Evolutionary conservation across 2,797 vertebrate genomes (phyloP).

Genomic region (Lagorchestes hirsutus): DNA sequence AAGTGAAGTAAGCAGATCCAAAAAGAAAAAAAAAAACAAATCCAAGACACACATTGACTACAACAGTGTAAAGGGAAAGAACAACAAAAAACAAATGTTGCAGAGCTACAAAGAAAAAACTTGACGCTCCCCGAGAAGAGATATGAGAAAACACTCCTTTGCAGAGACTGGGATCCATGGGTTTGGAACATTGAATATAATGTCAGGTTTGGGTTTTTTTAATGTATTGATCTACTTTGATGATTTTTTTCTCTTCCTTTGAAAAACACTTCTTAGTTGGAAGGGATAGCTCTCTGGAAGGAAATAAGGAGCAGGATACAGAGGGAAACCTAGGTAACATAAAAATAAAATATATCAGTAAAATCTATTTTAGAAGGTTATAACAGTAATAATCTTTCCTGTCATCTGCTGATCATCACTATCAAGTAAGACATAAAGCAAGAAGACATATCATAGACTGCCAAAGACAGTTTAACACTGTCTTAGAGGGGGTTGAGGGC

Average conservation of each 20-base stretch:
- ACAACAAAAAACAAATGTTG: background rate
- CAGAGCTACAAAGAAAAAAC: background rate
- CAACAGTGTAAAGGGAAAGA: background rate
- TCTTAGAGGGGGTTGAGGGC: background rate
- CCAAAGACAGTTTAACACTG: background rate
- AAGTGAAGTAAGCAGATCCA: background rate
- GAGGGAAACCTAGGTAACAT: background rate
- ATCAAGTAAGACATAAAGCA: background rate
- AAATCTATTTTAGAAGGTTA: background rate
- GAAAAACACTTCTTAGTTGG: background rate
- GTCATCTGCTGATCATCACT: background rate
- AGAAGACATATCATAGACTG: background rate
- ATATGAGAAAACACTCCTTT: background rate
- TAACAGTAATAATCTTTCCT: background rate
- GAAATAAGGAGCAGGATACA: background rate
- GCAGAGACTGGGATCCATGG: background rate
- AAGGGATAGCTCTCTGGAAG: background rate
- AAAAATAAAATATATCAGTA: background rate
- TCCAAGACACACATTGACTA: background rate
- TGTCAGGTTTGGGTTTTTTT: background rate
- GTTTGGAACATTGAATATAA: background rate
- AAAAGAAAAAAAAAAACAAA: background rate
- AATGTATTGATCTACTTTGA: background rate
- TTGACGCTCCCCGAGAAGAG: background rate
- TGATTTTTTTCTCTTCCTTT: background rate